Base-by-base conservation (phyloP, 1,140 invertebrate genomes). In the Zaprionus gabonicus region DNA sequence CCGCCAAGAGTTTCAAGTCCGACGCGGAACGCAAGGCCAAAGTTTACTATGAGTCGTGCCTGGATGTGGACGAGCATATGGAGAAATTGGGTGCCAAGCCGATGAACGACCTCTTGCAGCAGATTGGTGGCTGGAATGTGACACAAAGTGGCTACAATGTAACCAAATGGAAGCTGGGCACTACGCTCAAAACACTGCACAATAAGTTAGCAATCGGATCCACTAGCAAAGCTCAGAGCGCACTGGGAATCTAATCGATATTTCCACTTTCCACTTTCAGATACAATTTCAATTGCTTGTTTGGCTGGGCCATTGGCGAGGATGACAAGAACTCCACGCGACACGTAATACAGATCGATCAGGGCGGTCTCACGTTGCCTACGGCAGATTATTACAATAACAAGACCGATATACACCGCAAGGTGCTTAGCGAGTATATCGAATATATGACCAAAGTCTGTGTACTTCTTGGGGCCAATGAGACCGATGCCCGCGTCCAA, bases 401-500 rank as follows among this genome's bases (percentile, higher is more conserved):
- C 92, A 96, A 97, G 93, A 94, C 94, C 0, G 95, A 95, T 65
- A 92, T 82, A 9, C 95, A 96, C 78, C 94, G 94, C 49, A 97
- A 98, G 94, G 95, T 98, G 12, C 92, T 98, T 34, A 94, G 95
- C 12, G 98, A 97, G 0, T 99, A 98, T 91, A 93, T 98, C 71
- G 96, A 97, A 49, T 99, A 98, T 92, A 99, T 99, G 97, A 97
- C 96, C 0, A 96, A 96, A 93, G 96, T 99, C 77, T 97, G 97
- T 49, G 95, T 97, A 4, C 93, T 99, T 2, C 92, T 99, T 15
- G 98, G 98, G 1, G 97, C 96, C 0, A 96, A 97, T 76, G 95
- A 96, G 84, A 96, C 97, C 10, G 94, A 95, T 1, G 97, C 97
- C 1, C 94, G 94, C 73, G 84, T 91, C 28, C 95, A 97, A 92